Evolutionary conservation across 2,113 vertebrate species (phyloP).

Genomic region (Tachycineta bicolor): DNA sequence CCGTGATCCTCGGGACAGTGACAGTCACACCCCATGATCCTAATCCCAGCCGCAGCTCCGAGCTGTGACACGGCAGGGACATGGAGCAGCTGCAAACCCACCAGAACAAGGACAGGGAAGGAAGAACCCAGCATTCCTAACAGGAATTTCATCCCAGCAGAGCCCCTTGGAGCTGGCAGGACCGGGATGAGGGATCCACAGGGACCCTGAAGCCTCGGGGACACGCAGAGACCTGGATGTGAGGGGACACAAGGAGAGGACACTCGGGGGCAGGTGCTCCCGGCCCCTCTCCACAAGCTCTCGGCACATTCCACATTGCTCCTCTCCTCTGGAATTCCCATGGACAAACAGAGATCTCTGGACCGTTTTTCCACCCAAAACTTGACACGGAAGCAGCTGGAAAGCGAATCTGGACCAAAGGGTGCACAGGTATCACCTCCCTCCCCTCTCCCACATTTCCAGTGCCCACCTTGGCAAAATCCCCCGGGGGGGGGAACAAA

Average conservation of each 20-base stretch:
- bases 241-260: background rate
- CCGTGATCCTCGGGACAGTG: background rate
- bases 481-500: fast-evolving
- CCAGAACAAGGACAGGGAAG: background rate
- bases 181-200: background rate
- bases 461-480: background rate
- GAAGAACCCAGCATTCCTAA: background rate
- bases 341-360: background rate
- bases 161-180: background rate
- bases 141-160: background rate
- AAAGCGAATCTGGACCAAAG: background rate
- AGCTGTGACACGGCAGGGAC: background rate
- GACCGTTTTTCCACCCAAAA: background rate
- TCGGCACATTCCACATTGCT: background rate
- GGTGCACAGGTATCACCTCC: background rate
- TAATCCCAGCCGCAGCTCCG: background rate
- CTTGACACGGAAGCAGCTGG: fast-evolving
- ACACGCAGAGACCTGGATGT: background rate
- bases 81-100: background rate
- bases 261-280: background rate
- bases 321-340: fast-evolving
- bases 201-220: fast-evolving
- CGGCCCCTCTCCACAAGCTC: background rate
- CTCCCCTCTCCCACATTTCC: background rate
- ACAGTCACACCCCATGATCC: background rate